phyloP scores from a whole-genome alignment of 2,797 vertebrate genomes.

The Acanthornis magna region DNA sequence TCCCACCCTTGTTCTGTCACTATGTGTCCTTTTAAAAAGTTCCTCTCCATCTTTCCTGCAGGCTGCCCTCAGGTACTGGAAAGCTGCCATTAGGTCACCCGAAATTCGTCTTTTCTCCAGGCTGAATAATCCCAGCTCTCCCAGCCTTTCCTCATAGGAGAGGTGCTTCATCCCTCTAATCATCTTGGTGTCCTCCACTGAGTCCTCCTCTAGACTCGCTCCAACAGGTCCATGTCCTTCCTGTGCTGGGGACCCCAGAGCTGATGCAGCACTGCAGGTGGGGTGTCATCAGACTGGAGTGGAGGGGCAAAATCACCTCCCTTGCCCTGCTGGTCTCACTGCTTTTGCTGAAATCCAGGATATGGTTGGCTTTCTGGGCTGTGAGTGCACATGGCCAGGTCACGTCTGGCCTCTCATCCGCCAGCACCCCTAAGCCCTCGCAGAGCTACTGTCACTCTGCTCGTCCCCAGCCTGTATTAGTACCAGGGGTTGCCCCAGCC shows the following conservation, averaged over 20 bases:
- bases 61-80: background rate
- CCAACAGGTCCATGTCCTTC: background rate
- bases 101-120: background rate
- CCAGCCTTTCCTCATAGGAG: background rate
- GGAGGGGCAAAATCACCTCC: background rate
- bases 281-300: background rate
- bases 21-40: background rate
- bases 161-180: background rate
- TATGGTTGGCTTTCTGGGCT: background rate
- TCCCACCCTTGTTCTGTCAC: background rate
- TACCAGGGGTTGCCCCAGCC: accelerated
- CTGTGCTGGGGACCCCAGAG: background rate
- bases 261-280: background rate
- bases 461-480: too few species aligned
- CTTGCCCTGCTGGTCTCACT: background rate
- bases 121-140: background rate
- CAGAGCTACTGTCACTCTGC: background rate
- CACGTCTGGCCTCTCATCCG: background rate
- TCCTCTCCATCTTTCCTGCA: background rate
- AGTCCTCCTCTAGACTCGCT: background rate
- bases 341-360: background rate
- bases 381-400: background rate
- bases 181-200: background rate
- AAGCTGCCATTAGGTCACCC: background rate
- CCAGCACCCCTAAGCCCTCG: background rate